A percentile compares a stretch with the other conserved stretches of the same genome.
Conservation (phyloP, 2,888 invertebrate genomes). For the Tineola bisselliella region DNA sequence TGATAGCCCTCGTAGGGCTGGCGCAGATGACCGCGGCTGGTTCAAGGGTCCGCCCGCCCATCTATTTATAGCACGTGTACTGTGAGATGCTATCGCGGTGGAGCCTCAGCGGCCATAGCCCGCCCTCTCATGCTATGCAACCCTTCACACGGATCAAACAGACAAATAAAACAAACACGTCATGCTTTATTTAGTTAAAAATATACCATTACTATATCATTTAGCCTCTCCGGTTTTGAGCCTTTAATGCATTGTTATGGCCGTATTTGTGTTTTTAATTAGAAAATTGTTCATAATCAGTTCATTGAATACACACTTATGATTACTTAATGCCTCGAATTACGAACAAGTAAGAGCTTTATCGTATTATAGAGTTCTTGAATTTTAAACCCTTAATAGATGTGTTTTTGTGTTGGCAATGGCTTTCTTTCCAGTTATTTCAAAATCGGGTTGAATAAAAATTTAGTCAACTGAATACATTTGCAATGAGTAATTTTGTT, state of each 20-base stretch:
- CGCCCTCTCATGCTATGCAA: slow-evolving; percentile 34
- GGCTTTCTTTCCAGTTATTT: no score
- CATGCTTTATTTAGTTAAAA: slow-evolving; percentile 12
- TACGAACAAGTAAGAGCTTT: no score
- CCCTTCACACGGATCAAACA: slow-evolving; percentile 12
- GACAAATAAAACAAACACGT: slow-evolving; percentile 8
- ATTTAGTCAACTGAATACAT: no score
- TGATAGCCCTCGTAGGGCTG: slow-evolving; percentile 33
- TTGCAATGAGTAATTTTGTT: no score
- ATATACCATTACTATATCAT: slow-evolving; percentile 9
- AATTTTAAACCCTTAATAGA: no score
- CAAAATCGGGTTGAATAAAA: no score
- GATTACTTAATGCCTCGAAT: no score
- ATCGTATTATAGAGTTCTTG: no score
- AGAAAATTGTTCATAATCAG: no score
- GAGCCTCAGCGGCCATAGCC: slow-evolving; percentile 44
- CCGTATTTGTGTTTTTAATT: no score
- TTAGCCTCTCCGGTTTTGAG: neutral
- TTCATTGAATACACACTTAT: no score
- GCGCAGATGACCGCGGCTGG: slow-evolving; percentile 51
- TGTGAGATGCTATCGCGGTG: slow-evolving; percentile 52
- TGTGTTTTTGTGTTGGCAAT: no score
- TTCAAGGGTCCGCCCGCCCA: slow-evolving; percentile 58
- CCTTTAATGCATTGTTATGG: neutral
- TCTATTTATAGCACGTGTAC: slow-evolving; percentile 57